A percentile compares a stretch with the other conserved stretches of the same genome.
phyloP scores from a whole-genome alignment of 2,797 vertebrate genomes.

The Eupleurogrammus muticus region DNA sequence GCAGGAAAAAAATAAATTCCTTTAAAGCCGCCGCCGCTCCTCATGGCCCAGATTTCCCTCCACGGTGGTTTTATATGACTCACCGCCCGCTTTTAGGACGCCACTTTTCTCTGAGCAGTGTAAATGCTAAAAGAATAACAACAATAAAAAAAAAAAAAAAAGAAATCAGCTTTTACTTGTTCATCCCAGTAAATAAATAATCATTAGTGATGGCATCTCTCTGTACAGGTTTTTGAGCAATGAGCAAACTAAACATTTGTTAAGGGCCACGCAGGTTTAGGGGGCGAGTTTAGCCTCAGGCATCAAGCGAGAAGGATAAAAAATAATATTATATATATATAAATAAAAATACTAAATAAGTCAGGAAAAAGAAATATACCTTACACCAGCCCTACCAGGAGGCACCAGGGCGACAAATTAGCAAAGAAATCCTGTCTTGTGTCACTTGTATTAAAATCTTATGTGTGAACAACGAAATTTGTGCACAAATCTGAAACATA shows the following conservation, averaged over 20 bases:
- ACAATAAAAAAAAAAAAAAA: neutral
- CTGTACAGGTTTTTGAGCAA: conserved; percentile 10
- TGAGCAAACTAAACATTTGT: too few species aligned
- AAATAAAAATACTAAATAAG: too few species aligned
- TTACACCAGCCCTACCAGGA: too few species aligned
- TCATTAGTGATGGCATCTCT: neutral
- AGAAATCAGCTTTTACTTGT: conserved; percentile 9
- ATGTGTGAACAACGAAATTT: neutral
- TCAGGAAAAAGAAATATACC: neutral
- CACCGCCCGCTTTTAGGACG: neutral
- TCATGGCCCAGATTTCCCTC: conserved; percentile 13
- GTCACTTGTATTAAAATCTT: neutral
- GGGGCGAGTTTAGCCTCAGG: too few species aligned
- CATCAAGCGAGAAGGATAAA: too few species aligned
- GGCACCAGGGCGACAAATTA: too few species aligned
- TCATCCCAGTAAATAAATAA: conserved; percentile 12
- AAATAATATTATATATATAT: too few species aligned
- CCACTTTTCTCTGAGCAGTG: neutral
- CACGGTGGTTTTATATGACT: conserved; percentile 4
- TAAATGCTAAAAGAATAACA: neutral
- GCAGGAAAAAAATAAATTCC: too few species aligned
- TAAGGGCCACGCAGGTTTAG: too few species aligned
- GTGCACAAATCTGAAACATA: neutral
- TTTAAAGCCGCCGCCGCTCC: neutral
- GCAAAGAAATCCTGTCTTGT: too few species aligned